phyloP scores from a whole-genome alignment of 1,140 invertebrate genomes.

The Euborellia annulipes region DNA sequence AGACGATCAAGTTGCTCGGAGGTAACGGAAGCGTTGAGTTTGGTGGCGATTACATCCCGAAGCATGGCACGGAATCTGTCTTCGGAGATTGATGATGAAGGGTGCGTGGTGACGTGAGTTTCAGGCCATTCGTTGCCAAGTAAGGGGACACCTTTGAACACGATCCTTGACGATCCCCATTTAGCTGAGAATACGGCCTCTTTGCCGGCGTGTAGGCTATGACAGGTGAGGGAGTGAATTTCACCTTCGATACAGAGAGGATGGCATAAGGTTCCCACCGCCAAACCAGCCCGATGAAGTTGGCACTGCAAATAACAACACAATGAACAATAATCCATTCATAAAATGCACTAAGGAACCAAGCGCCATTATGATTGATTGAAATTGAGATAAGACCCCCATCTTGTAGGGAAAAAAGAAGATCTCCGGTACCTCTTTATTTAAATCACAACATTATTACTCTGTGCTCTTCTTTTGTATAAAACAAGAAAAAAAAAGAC shows the following conservation, averaged over 20 bases:
- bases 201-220: constrained; percentile 36
- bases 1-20: constrained; percentile 28
- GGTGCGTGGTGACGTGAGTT: too few species aligned
- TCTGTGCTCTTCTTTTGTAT: too few species aligned
- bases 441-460: too few species aligned
- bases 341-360: too few species aligned
- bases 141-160: constrained; percentile 36
- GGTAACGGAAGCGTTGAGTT: constrained; percentile 34
- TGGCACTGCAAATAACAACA: constrained; percentile 32
- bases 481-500: too few species aligned
- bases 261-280: constrained; percentile 37
- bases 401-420: too few species aligned
- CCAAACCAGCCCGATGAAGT: constrained; percentile 29
- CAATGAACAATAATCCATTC: background rate
- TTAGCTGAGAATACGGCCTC: constrained; percentile 38
- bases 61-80: constrained; percentile 32
- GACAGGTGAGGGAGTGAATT: constrained; percentile 35
- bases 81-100: constrained; percentile 30
- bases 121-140: constrained; percentile 1
- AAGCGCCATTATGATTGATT: too few species aligned
- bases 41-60: constrained; percentile 29
- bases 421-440: too few species aligned
- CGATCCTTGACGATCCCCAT: constrained; percentile 32
- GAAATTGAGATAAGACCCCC: too few species aligned
- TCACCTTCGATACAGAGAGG: constrained; percentile 34